phyloP scores from a whole-genome alignment of 37 sponge, comb jelly and placozoan genomes.

The Aplysina aerophoba region DNA sequence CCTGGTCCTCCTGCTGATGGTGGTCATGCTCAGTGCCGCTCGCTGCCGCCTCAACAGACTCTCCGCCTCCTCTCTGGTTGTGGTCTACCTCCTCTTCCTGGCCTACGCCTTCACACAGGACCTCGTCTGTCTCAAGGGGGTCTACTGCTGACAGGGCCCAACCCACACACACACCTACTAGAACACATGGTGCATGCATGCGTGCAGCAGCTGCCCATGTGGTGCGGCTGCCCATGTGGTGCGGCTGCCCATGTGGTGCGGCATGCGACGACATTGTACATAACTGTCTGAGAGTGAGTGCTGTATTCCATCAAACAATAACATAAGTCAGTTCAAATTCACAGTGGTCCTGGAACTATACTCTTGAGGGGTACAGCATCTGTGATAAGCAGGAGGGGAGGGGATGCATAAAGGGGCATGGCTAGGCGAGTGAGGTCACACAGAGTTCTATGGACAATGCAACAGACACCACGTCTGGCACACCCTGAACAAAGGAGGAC shows the following conservation, averaged over 20 bases:
- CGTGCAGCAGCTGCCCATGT: background rate
- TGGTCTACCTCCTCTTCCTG: slow-evolving; percentile 75
- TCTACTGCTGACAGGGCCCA: slow-evolving; percentile 42
- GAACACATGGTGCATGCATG: background rate
- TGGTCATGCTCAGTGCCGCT: slow-evolving; percentile 49
- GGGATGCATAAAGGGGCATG: no score
- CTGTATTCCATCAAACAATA: background rate
- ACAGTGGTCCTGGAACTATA: slow-evolving; percentile 48
- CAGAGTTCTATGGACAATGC: background rate
- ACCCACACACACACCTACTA: background rate
- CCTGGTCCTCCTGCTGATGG: slow-evolving; percentile 62
- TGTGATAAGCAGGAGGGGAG: slow-evolving; percentile 10
- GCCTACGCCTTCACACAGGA: slow-evolving; percentile 76
- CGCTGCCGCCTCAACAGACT: slow-evolving; percentile 76
- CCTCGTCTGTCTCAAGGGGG: slow-evolving; percentile 63
- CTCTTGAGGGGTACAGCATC: slow-evolving; percentile 98
- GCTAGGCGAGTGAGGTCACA: no score
- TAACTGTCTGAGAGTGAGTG: no score
- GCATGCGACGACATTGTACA: background rate
- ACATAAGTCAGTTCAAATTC: background rate
- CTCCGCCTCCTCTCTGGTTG: slow-evolving; percentile 63
- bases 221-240: no score
- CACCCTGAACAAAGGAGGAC: no score
- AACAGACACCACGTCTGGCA: background rate
- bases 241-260: no score